Conservation (phyloP, 92 coral and sea anemone species). For the Plumapathes pennacea region DNA sequence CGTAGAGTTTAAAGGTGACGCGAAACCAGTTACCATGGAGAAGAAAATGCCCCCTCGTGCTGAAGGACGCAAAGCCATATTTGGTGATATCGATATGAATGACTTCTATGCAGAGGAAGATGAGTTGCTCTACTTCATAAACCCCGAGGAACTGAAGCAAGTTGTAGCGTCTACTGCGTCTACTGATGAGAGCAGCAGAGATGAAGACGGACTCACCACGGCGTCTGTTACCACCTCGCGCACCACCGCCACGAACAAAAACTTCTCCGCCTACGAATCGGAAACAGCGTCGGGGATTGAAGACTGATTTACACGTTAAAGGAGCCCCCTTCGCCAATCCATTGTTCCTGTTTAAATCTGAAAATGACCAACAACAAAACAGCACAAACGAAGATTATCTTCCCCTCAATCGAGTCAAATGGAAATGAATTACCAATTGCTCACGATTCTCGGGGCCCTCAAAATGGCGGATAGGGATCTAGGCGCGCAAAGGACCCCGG, state of each 20-base stretch:
- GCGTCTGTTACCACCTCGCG: conserved; percentile 1
- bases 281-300: no score
- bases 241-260: conserved; percentile 6
- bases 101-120: conserved; percentile 73
- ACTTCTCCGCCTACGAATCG: not conserved
- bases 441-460: no score
- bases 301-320: no score
- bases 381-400: no score
- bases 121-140: conserved; percentile 70
- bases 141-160: conserved; percentile 52
- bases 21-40: not conserved
- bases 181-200: conserved; percentile 21
- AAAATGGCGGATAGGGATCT: no score
- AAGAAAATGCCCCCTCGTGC: conserved; percentile 3
- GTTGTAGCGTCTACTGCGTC: conserved; percentile 45
- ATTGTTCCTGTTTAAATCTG: no score
- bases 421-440: no score
- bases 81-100: conserved; percentile 78
- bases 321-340: no score
- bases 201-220: not conserved
- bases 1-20: conserved; percentile 16
- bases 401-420: no score
- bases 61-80: conserved; percentile 55
- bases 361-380: no score
- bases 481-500: no score